phyloP scores from a whole-genome alignment of 1,140 invertebrate genomes.

The Limonius californicus region DNA sequence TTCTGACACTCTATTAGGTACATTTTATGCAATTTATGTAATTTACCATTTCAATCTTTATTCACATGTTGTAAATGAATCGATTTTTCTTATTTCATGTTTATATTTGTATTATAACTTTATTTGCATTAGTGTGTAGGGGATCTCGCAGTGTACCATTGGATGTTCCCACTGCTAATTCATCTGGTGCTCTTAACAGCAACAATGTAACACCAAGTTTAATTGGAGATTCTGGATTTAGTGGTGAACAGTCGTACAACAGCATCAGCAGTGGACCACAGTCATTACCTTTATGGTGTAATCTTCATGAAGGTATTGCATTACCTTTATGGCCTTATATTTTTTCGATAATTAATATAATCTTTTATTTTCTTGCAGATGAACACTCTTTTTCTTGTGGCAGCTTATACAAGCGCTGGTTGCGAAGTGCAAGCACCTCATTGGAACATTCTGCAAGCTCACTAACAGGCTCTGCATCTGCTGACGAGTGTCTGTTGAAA shows the following conservation, averaged over 20 bases:
- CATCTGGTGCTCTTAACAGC: slow-evolving; percentile 16
- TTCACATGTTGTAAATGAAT: too few relatives aligned
- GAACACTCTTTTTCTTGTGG: slow-evolving; percentile 33
- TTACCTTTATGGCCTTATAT: not conserved
- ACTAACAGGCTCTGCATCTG: slow-evolving; percentile 25
- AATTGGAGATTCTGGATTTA: slow-evolving; percentile 39
- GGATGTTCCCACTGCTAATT: slow-evolving; percentile 33
- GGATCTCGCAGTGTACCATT: slow-evolving; percentile 31
- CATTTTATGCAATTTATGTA: too few relatives aligned
- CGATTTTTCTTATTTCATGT: too few relatives aligned
- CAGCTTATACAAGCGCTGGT: slow-evolving; percentile 34
- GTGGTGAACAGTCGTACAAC: slow-evolving; percentile 35
- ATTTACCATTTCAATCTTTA: too few relatives aligned
- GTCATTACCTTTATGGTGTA: slow-evolving; percentile 20
- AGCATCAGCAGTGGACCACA: slow-evolving; percentile 27
- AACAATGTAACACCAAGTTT: slow-evolving; percentile 30
- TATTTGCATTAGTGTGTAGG: slow-evolving; percentile 18
- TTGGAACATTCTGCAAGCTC: slow-evolving; percentile 29
- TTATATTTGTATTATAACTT: not conserved
- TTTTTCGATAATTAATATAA: not conserved
- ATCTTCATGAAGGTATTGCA: not conserved
- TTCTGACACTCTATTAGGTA: slow-evolving; percentile 41
- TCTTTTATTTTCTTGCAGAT: not conserved
- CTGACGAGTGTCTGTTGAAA: slow-evolving; percentile 21
- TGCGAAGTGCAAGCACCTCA: slow-evolving; percentile 34